Evolutionary conservation across 2,113 vertebrate species (phyloP).

Genomic region (Cyprinodon brontotheroides): DNA sequence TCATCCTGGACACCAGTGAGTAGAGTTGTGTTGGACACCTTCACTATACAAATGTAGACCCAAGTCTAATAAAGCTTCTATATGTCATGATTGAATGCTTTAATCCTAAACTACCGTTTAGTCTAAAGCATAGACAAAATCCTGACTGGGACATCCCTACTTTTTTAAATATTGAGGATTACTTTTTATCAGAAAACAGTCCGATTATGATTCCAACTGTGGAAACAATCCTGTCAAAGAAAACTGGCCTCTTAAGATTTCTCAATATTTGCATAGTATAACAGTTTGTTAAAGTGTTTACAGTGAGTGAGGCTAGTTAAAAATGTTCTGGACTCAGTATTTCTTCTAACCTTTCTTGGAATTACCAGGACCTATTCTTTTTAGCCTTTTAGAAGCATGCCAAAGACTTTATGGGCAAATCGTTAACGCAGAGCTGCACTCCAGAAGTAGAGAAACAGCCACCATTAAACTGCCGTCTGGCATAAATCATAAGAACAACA

Average conservation of each 20-base stretch:
- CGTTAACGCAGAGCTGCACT: constrained; percentile 69
- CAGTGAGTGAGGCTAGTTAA: constrained; percentile 36
- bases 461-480: constrained; percentile 71
- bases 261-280: constrained; percentile 71
- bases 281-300: constrained; percentile 38
- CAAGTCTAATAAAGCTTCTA: neutral
- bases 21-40: neutral
- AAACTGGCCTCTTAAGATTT: constrained; percentile 26
- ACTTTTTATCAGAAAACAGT: neutral
- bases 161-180: neutral
- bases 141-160: neutral
- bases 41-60: neutral
- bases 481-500: constrained; percentile 72
- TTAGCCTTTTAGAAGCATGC: constrained; percentile 44
- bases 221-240: constrained; percentile 6
- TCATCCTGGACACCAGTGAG: neutral
- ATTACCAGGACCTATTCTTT: constrained; percentile 37
- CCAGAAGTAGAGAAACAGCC: constrained; percentile 59
- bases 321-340: constrained; percentile 28
- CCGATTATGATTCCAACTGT: constrained; percentile 25
- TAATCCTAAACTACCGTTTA: neutral
- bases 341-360: constrained; percentile 32
- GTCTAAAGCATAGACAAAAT: neutral
- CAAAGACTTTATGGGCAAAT: constrained; percentile 68
- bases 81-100: neutral